Evolutionary conservation across 1,140 invertebrate species (phyloP), one percentile per base, ranked within the genome.

Genomic region (Macrobrachium nipponense): DNA sequence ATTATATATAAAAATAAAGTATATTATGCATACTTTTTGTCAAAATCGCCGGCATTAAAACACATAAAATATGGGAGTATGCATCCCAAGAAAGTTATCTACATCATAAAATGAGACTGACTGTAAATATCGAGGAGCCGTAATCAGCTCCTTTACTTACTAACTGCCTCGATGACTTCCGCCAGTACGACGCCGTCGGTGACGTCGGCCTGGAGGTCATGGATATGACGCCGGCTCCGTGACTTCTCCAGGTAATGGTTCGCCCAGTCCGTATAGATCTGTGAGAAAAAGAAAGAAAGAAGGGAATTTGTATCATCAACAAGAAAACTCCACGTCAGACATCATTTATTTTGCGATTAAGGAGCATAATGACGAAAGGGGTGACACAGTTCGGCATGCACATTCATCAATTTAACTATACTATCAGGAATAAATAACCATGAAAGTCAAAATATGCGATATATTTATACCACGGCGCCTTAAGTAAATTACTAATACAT

Each of bases 231-330:
- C 89, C 96, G 96, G 85, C 95, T 96, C 80, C 95, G 94, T 60
- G 95, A 95, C 90, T 97, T 96, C 91, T 98, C 97, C 92, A 99
- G 91, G 91, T 99, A 99, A 90, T 98, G 97, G 92, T 99, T 99
- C 43, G 97, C 97, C 97, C 97, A 99, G 91, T 98, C 97, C 43
- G 97, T 98, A 91, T 99, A 99, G 90, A 98, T 97, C 97, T 99
- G 93, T 23, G 94, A 92, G 89, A 89, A 90, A 90, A 76, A 61
- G n/a, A 77, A 36, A 82, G 12, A n/a, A n/a, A n/a, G 10, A n/a
- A 23, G 14, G 2, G 44, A 44, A 20, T n/a, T 27, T 2, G 18
- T 62, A 80, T 80, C 23, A 43, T n/a, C 2, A 18, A 8, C 5
- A 36, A 15, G 0, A 2, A 66, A 18, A 66, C 36, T 5, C 12